Evolutionary conservation across 2,797 vertebrate species (phyloP), one percentile per base, ranked within the genome.

Genomic region (Platyrinchus mystaceus): DNA sequence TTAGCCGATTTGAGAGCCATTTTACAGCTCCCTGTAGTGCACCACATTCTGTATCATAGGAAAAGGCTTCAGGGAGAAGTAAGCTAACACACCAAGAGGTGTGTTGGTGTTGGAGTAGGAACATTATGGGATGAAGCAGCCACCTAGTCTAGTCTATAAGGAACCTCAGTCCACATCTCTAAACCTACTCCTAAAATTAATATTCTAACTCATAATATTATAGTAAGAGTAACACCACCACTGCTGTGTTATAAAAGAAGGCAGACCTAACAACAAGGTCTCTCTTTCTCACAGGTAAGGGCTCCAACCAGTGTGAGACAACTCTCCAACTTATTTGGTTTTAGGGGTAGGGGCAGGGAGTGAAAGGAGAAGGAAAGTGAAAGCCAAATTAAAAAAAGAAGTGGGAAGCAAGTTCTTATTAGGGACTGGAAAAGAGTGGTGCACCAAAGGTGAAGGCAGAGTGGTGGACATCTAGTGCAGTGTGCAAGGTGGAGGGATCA

Each of bases 41-140:
- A 41, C 52, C 1, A 2, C 12, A 2, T 56, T 34, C 74, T 52
- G 44, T 37, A 52, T 34, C 39, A 21, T 0, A 39, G 27, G 32
- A 23, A 49, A 63, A 64, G 70, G 10, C 12, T 44, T 64, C 3
- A 26, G 10, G 64, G 58, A 59, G 43, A 85, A 56, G 34, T 49
- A 71, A 86, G 34, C 5, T 39, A 27, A 49, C 0, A 5, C 14
- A 53, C 4, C 0, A 1, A 78, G 58, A 56, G 8, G 7, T 30
- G n/a, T 24, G 8, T 26, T 81, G 50, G 16, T 69, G 28, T 41
- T 52, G 20, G 34, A 82, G 52, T 85, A 37, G 37, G 28, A 69
- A 19, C 5, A 9, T 36, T 34, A 24, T 7, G 18, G 37, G 10
- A 43, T 62, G 44, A 77, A 91, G n/a, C 10, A 67, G 56, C n/a